Conservation (phyloP, 2,888 invertebrate genomes). For the Platynereis dumerilii region DNA sequence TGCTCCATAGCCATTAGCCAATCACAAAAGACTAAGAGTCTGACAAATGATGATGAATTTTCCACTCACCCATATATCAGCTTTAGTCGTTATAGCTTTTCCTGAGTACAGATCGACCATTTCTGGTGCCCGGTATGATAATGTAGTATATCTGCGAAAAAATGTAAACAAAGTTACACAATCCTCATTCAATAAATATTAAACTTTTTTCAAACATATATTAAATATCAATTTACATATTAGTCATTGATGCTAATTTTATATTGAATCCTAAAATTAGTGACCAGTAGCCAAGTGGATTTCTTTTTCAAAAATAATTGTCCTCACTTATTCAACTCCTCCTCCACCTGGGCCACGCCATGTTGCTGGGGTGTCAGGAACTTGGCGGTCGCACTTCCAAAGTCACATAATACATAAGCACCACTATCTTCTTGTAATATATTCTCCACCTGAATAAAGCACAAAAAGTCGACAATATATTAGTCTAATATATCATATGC, state of each 20-base stretch:
- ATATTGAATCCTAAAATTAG: too few relatives aligned
- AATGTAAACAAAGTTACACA: not conserved
- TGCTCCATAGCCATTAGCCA: too few relatives aligned
- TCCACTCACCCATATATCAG: constrained; percentile 81
- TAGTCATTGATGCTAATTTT: too few relatives aligned
- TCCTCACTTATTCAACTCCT: constrained; percentile 76
- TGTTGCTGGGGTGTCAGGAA: constrained; percentile 55
- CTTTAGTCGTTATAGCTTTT: constrained; percentile 82
- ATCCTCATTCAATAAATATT: not conserved
- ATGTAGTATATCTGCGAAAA: constrained; percentile 76
- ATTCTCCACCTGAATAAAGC: constrained; percentile 78
- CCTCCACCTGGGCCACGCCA: constrained; percentile 71
- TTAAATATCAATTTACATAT: too few relatives aligned
- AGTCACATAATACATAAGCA: constrained; percentile 84
- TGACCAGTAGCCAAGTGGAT: too few relatives aligned
- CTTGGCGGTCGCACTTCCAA: constrained; percentile 90
- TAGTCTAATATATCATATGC: not conserved
- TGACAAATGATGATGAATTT: too few relatives aligned
- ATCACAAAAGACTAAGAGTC: too few relatives aligned
- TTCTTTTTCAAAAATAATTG: not conserved
- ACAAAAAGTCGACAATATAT: too few relatives aligned
- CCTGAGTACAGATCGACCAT: constrained; percentile 91
- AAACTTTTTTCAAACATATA: not conserved
- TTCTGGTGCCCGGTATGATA: constrained; percentile 88
- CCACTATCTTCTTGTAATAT: constrained; percentile 77